Evolutionary conservation across 2,113 vertebrate genomes (phyloP).

Genomic region (Hoplias malabaricus): DNA sequence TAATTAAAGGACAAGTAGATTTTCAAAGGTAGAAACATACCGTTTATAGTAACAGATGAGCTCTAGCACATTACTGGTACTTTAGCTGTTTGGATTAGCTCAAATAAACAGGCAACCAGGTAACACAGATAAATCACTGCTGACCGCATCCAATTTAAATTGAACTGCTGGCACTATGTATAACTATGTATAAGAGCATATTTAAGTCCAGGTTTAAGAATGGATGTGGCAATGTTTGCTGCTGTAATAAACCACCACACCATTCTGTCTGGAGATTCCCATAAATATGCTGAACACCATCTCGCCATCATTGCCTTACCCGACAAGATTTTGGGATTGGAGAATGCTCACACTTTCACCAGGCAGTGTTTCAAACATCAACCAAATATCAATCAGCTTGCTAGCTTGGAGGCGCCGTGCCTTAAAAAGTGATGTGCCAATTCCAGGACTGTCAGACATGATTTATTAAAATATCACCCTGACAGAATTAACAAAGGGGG

Average conservation of each 20-base stretch:
- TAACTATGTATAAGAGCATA: neutral
- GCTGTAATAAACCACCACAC: neutral
- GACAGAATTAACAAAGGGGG: slow-evolving; percentile 43
- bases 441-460: slow-evolving; percentile 31
- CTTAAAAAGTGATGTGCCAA: neutral
- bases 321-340: neutral
- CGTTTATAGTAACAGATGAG: no score
- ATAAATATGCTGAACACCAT: neutral
- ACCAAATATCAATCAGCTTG: slow-evolving; percentile 20
- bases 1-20: no score
- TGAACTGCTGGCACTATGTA: neutral
- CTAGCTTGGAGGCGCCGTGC: neutral
- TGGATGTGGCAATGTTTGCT: neutral
- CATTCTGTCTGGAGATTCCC: neutral
- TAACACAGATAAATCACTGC: no score
- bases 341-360: neutral
- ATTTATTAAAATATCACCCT: slow-evolving; percentile 52
- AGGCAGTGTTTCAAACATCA: neutral
- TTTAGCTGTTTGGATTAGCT: no score
- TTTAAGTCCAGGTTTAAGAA: neutral
- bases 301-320: neutral
- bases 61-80: no score
- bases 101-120: no score
- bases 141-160: no score
- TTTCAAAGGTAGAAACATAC: no score